Evolutionary conservation across 23 tunicate genomes (phyloP).

Genomic region (Oikopleura vanhoeffeni): DNA sequence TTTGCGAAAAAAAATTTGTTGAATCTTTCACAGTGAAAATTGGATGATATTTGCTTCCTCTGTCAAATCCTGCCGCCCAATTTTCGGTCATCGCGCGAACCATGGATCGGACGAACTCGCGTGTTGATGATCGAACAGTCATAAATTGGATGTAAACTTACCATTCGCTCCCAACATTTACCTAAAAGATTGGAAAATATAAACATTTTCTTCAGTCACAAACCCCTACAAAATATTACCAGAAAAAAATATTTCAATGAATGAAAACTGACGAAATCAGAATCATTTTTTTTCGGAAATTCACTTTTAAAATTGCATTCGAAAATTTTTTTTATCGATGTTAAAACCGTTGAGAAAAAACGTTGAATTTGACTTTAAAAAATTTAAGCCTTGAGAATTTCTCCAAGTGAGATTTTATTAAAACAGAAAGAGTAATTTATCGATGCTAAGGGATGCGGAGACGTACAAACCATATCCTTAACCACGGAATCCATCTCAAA

Average conservation of each 20-base stretch:
- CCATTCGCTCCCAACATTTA: conserved; percentile 87
- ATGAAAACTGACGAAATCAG: background rate
- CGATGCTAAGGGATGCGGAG: no score
- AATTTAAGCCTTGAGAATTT: no score
- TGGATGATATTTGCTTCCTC: conserved; percentile 57
- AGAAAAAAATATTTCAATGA: background rate
- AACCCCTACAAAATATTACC: background rate
- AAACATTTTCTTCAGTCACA: background rate
- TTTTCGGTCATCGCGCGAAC: conserved; percentile 13
- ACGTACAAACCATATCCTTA: no score
- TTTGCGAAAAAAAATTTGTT: no score
- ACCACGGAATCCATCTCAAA: no score
- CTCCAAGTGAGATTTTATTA: no score
- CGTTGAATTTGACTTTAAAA: no score
- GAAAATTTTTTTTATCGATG: no score
- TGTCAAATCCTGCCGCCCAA: conserved; percentile 27
- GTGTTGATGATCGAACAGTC: conserved; percentile 23
- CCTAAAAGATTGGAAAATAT: conserved; percentile 20
- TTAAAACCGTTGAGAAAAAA: no score
- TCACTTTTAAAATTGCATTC: no score
- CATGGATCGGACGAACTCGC: conserved; percentile 17
- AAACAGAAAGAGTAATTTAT: no score
- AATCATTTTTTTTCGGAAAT: background rate
- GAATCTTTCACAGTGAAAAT: background rate
- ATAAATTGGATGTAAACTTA: conserved; percentile 63